phyloP scores from a whole-genome alignment of 1,140 invertebrate genomes.

The Metopolophium dirhodum region DNA sequence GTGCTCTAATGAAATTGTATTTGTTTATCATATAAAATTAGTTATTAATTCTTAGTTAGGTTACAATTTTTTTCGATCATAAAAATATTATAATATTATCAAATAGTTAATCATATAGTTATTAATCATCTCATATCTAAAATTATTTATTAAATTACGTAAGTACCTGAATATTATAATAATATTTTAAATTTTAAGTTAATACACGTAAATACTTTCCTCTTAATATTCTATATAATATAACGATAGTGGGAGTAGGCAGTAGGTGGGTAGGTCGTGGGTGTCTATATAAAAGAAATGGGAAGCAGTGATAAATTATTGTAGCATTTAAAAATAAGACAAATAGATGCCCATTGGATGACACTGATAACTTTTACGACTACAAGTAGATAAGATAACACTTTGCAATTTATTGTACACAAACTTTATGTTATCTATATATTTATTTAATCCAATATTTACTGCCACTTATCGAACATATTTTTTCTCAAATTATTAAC shows the following conservation, averaged over 20 bases:
- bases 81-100: background rate
- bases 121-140: background rate
- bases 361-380: background rate
- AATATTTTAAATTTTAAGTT: background rate
- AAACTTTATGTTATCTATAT: background rate
- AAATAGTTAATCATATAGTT: background rate
- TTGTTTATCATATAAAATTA: background rate
- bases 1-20: background rate
- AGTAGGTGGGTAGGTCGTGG: background rate
- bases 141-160: background rate
- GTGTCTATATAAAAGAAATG: background rate
- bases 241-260: background rate
- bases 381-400: background rate
- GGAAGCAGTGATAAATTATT: background rate
- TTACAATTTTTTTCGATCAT: too few species aligned
- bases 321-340: background rate
- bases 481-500: background rate
- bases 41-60: too few species aligned
- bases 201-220: background rate
- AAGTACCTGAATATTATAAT: background rate
- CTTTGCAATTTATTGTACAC: background rate
- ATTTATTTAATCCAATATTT: conserved; percentile 6
- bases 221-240: too few species aligned
- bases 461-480: background rate
- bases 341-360: background rate